Base-by-base conservation (phyloP, 1,140 invertebrate genomes). In the Helicoverpa armigera region DNA sequence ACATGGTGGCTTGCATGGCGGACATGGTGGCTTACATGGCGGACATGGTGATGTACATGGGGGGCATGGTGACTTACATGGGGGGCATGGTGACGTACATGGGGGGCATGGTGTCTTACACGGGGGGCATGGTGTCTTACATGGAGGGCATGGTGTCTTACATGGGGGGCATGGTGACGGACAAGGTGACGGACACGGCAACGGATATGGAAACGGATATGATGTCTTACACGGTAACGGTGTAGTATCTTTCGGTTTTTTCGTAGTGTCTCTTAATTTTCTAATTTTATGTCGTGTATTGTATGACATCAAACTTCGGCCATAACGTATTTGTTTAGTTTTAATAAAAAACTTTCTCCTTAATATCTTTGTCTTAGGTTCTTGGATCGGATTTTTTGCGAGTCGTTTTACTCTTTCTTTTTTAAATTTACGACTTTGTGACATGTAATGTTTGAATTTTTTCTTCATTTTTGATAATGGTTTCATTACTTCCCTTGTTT, bases 401-500 rank as follows among this genome's bases (percentile, higher is more conserved):
- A 43, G 61, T 75, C 58, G 83, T 82, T 81, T 80, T 4, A 60
- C 58, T 65, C 74, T 75, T 58, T 65, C 23, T 43, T 70, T 78
- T 65, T 81, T 85, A 3, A 23, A 43, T 67, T 81, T 80, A 54
- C 85, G 80, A 60, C 82, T 85, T 31, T 82, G 83, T 14, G 53
- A 43, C 2, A 87, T 74, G 76, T 86, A 79, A 14, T 86, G 63
- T 16, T 85, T 82, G 43, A 88, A 65, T 56, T 87, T 86, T 11
- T 70, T 43, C 79, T 87, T 91, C 0, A 83, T 76, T 85, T 84
- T 89, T 13, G 48, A 73, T 65, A 77, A 65, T 35, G 82, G 82
- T 82, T 88, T 88, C 3, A 79, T 82, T 14, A 84, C 72, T 73
- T 83, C 13, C 80, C 82, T 90, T 1, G 82, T 83, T 80, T 89